phyloP scores from a whole-genome alignment of 1,140 invertebrate species.

The Hypsibius dujardini region DNA sequence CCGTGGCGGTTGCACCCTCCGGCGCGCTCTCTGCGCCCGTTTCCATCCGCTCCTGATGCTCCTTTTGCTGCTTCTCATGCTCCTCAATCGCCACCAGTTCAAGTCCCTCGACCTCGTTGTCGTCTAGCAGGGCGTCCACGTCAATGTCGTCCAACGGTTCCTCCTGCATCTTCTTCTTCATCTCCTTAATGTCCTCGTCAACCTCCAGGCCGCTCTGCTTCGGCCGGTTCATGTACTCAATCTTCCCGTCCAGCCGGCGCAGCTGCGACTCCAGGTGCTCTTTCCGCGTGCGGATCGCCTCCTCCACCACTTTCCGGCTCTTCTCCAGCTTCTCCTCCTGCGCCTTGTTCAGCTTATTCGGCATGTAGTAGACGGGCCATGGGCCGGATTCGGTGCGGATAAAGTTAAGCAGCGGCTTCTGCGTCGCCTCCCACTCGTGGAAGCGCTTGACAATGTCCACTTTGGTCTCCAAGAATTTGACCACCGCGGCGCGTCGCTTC shows the following conservation, averaged over 20 bases:
- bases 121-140: not conserved
- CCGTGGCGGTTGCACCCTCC: too few species aligned
- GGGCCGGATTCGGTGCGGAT: slow-evolving; percentile 62
- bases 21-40: too few species aligned
- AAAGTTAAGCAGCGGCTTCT: slow-evolving; percentile 55
- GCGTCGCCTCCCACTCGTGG: slow-evolving; percentile 61
- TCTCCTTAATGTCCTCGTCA: slow-evolving; percentile 9
- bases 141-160: slow-evolving; percentile 10
- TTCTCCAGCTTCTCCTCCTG: slow-evolving; percentile 12
- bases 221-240: not conserved
- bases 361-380: slow-evolving; percentile 68
- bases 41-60: too few species aligned
- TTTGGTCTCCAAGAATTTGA: slow-evolving; percentile 72
- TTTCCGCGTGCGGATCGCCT: not conserved
- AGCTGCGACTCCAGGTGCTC: not conserved
- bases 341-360: slow-evolving; percentile 39
- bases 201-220: not conserved
- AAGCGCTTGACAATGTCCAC: slow-evolving; percentile 68
- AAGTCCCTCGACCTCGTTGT: not conserved
- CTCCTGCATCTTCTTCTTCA: not conserved
- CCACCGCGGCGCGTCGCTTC: slow-evolving; percentile 67
- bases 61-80: not conserved
- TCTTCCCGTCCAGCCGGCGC: slow-evolving; percentile 7
- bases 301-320: not conserved
- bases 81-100: not conserved